A percentile compares a stretch with the other conserved stretches of the same genome.
These are phyloP conservation scores for Brenthis hecate DNA, from an alignment of 2,888 invertebrate genomes.

Conservation along the genomic window DNA sequence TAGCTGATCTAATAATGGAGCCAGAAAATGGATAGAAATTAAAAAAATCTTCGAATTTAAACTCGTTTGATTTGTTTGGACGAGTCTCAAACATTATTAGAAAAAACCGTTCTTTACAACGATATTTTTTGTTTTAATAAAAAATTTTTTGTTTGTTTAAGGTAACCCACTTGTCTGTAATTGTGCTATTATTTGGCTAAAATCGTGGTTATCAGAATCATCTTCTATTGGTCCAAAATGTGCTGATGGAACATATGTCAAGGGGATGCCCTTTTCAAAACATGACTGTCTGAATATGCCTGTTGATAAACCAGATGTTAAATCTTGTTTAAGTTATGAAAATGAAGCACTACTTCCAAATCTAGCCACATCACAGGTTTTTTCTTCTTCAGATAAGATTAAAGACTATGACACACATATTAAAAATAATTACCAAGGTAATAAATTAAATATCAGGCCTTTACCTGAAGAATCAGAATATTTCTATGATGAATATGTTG, in stretches of 20 bases:
- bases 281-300: slow-evolving; percentile 83
- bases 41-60: no score
- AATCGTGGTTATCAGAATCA: slow-evolving; percentile 90
- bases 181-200: slow-evolving; percentile 91
- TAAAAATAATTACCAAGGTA: slow-evolving; percentile 69
- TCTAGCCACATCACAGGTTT: slow-evolving; percentile 82
- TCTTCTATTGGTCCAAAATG: slow-evolving; percentile 89
- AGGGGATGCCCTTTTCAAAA: slow-evolving; percentile 86
- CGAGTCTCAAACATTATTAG: no score
- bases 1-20: no score
- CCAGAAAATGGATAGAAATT: no score
- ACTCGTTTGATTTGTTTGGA: no score
- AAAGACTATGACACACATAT: slow-evolving; percentile 72
- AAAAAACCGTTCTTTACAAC: no score
- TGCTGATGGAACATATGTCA: slow-evolving; percentile 89
- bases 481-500: slow-evolving; percentile 91
- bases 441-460: slow-evolving; percentile 81
- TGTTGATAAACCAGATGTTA: slow-evolving; percentile 79
- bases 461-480: slow-evolving; percentile 90
- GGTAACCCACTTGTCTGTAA: slow-evolving; percentile 93
- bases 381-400: slow-evolving; percentile 82
- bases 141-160: slow-evolving; percentile 55
- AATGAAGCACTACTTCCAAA: slow-evolving; percentile 83
- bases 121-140: not conserved
- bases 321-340: slow-evolving; percentile 85